phyloP scores from a whole-genome alignment of 1,140 invertebrate genomes.

The Heliconius himera region DNA sequence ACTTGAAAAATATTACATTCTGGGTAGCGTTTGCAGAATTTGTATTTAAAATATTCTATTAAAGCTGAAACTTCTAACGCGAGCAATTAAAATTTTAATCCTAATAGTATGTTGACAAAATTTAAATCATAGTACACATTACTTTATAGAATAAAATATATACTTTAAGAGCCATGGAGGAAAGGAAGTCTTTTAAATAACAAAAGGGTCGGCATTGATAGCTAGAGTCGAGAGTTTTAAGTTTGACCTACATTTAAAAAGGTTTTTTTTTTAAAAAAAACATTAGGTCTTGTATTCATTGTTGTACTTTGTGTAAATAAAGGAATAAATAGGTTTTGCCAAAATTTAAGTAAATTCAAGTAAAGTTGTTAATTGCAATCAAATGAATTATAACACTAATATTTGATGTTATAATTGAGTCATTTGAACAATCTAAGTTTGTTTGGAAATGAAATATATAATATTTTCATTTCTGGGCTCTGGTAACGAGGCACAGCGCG shows the following conservation, averaged over 20 bases:
- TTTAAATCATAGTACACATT: not conserved
- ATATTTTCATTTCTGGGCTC: too few species aligned
- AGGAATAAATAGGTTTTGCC: not conserved
- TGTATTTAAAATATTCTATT: not conserved
- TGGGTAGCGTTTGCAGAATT: not conserved
- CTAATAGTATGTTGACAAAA: not conserved
- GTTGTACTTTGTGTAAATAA: not conserved
- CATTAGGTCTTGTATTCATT: not conserved
- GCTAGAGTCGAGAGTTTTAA: not conserved
- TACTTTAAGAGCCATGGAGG: not conserved
- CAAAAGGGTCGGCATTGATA: not conserved
- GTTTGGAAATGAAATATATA: too few species aligned
- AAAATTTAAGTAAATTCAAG: too few species aligned
- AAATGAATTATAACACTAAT: too few species aligned
- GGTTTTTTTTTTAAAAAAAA: not conserved
- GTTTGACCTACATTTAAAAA: not conserved
- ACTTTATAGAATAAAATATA: not conserved
- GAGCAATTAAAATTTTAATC: conserved; percentile 14
- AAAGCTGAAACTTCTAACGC: too few species aligned
- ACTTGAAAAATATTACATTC: conserved; percentile 5
- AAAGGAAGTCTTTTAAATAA: not conserved
- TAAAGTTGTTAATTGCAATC: too few species aligned
- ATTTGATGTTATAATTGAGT: too few species aligned
- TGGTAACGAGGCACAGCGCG: too few species aligned
- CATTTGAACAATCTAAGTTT: too few species aligned